Percentiles rank a stretch among this genome's conserved stretches.
Conservation (phyloP, 2,888 invertebrate species). For the Hanleya hanleyi region DNA sequence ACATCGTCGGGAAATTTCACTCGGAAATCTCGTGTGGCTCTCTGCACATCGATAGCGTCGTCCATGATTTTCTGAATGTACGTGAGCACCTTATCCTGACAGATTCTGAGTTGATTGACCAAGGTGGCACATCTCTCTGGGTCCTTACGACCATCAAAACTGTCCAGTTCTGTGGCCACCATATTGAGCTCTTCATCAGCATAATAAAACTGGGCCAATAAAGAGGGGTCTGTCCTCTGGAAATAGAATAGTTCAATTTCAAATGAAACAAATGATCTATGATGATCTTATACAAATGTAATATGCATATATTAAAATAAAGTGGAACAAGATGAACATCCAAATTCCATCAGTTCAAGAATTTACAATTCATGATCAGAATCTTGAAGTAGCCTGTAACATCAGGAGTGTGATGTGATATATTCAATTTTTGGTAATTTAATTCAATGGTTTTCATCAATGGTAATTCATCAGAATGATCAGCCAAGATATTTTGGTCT, state of each 20-base stretch:
- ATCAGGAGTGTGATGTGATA: too few species aligned
- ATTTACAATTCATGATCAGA: too few species aligned
- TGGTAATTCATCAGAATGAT: too few species aligned
- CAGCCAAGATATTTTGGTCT: too few species aligned
- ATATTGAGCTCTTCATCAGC: slow-evolving; percentile 97
- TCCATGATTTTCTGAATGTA: slow-evolving; percentile 97
- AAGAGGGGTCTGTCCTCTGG: slow-evolving; percentile 82
- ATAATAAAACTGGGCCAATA: slow-evolving; percentile 97
- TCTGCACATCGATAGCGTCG: slow-evolving; percentile 87
- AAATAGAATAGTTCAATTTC: slow-evolving; percentile 23
- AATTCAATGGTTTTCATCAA: too few species aligned
- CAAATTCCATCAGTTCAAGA: too few species aligned
- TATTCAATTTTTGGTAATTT: too few species aligned
- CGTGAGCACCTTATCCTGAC: slow-evolving; percentile 87
- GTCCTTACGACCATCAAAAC: slow-evolving; percentile 99
- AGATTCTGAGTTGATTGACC: slow-evolving; percentile 89
- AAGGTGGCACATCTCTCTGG: slow-evolving; percentile 96
- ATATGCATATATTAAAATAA: too few species aligned
- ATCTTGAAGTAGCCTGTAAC: too few species aligned
- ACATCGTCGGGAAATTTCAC: slow-evolving; percentile 99
- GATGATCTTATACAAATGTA: too few species aligned
- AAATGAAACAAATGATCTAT: background rate
- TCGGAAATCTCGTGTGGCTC: slow-evolving; percentile 94
- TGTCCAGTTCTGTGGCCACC: slow-evolving; percentile 97
- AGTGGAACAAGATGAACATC: too few species aligned